Evolutionary conservation across 2,113 vertebrate genomes (phyloP), one percentile per base, ranked within the genome.

Genomic region (Heloderma charlesbogerti): DNA sequence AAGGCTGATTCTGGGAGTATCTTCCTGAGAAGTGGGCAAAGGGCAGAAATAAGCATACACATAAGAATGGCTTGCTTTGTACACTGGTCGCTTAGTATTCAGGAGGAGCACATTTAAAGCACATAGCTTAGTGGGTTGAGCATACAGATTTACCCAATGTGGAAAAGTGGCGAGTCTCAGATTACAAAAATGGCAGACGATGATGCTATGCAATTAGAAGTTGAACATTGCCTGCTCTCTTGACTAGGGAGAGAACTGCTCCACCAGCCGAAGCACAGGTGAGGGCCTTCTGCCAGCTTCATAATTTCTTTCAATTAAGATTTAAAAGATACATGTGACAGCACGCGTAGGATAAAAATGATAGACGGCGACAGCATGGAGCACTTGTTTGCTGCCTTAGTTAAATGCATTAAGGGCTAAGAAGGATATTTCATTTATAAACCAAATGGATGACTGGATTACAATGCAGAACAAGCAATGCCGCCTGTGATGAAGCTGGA

Each of bases 281-380:
- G n/a, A 89, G n/a, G n/a, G 71, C 54, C 86, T 82, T 86, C 81
- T 72, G 81, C 88, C 79, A 94, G 74, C 81, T 90, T 92, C 88
- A 51, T 92, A 92, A 94, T 92, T 95, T 94, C 89, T 92, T 96
- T 93, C 91, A 95, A 92, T 95, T 95, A 95, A 95, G 94, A 96
- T 94, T 95, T 92, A 82, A n/a, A 95, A 92, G 95, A 96, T 86
- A 95, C 51, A 86, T 51, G 34, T 81, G n/a, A 85, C 83, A 91
- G 92, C 75, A 89, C 48, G 29, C 86, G 86, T 27, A 77, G 85
- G 83, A 92, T 34, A 43, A 1, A 1, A 16, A 15, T 92, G 93
- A 66, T 86, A 84, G 67, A 89, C 57, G 60, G 75, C 48, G 92
- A 87, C 66, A 43, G 12, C n/a, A 71, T 13, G 37, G 90, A 40